Evolutionary conservation across 2,888 invertebrate species (phyloP).

Genomic region (Chymomyza procnemis): DNA sequence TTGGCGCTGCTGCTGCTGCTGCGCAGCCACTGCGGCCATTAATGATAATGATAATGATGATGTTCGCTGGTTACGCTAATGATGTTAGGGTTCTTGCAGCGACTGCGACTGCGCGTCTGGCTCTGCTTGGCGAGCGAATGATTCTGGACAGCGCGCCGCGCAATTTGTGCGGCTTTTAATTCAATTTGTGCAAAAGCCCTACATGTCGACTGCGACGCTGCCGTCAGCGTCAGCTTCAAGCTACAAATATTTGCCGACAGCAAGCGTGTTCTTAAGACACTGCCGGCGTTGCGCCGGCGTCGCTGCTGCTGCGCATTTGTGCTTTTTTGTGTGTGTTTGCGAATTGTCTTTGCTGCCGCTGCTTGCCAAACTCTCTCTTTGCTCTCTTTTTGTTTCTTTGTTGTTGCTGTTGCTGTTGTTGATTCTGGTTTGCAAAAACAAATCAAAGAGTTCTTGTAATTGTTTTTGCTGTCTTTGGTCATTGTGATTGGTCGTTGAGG

Average conservation of each 20-base stretch:
- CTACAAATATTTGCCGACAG: neutral
- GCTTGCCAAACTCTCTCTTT: slow-evolving; percentile 34
- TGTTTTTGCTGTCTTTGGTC: slow-evolving; percentile 10
- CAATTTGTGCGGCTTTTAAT: slow-evolving; percentile 39
- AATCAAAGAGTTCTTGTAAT: slow-evolving; percentile 17
- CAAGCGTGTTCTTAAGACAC: slow-evolving; percentile 1
- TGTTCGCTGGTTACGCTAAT: slow-evolving; percentile 2
- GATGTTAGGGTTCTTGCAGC: slow-evolving; percentile 35
- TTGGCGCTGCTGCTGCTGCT: neutral
- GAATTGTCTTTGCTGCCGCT: slow-evolving; percentile 40
- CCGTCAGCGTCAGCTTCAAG: slow-evolving; percentile 24
- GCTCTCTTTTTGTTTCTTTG: slow-evolving; percentile 15
- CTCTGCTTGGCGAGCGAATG: slow-evolving; percentile 12
- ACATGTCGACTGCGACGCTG: slow-evolving; percentile 19
- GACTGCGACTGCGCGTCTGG: slow-evolving; percentile 29
- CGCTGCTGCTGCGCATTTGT: slow-evolving; percentile 31
- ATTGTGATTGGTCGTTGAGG: slow-evolving; percentile 11
- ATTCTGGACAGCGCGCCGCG: slow-evolving; percentile 37
- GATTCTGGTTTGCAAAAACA: slow-evolving; percentile 58
- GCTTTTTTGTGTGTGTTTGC: slow-evolving; percentile 42
- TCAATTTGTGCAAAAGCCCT: slow-evolving; percentile 48
- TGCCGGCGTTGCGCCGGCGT: slow-evolving; percentile 14
- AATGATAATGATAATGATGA: too few species aligned
- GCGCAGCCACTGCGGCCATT: neutral
- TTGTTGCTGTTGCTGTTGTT: neutral